Evolutionary conservation across 92 coral and sea anemone genomes (phyloP), one percentile per base, ranked within the genome.

Genomic region (Zoanthus solanderi): DNA sequence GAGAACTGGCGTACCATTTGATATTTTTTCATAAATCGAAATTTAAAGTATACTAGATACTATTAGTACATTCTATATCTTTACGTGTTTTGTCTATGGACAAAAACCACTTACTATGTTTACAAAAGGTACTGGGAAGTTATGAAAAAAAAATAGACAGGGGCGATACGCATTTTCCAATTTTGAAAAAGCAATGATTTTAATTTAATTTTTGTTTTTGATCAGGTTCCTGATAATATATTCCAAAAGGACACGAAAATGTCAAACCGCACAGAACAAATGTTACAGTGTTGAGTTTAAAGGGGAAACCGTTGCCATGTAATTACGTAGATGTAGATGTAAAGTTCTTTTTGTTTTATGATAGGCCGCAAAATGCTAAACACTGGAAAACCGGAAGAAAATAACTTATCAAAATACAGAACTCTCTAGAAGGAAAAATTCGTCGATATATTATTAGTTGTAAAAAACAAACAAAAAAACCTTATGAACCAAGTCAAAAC

Each of bases 51-150:
- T 50, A 50, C 56, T 50, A 7, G 56, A 7, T 50, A 50, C 12
- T 50, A 6, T 50, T 6, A 50, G 54, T 34, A 34, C 42, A 34
- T 34, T 34, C 9, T 50, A 6, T 50, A 4, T 47, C 5, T 4
- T 47, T 37, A 57, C 44, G 42, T 80, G 69, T 80, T 80, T 45
- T 80, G 85, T 80, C 85, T 80, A 47, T n/a, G 48, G 30, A 45
- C 15, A n/a, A 28, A 47, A 11, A 23, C 32, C 54, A 50, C 57
- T 80, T 45, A 44, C 73, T 32, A 23, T 14, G 85, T 80, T 80
- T 80, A 47, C 30, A 44, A 45, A 23, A 37, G 45, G 28, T 65
- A 28, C 69, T 65, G 74, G 73, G 42, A 42, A 5, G 28, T 80
- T 54, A 37, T 32, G 18, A 23, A 23, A 23, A 23, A 80, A 30